Evolutionary conservation across 2,113 vertebrate species (phyloP).

Genomic region (Seriola rivoliana): DNA sequence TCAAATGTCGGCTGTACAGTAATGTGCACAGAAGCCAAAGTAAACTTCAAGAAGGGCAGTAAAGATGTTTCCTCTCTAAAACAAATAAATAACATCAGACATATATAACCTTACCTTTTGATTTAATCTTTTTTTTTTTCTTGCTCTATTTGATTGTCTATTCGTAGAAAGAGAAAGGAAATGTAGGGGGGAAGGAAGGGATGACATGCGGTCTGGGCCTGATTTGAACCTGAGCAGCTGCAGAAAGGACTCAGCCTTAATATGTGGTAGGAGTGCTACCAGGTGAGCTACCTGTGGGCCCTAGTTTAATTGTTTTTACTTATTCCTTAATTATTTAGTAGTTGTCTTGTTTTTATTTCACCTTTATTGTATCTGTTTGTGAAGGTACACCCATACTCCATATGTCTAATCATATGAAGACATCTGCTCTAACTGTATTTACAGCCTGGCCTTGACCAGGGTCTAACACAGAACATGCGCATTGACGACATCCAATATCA

Average conservation of each 20-base stretch:
- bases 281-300: too few species aligned
- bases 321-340: not conserved
- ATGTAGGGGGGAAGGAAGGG: too few species aligned
- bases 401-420: not conserved
- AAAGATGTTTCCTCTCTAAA: not conserved
- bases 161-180: too few species aligned
- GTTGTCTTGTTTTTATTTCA: not conserved
- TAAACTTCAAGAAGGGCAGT: not conserved
- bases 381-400: not conserved
- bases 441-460: constrained; percentile 21
- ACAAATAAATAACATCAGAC: too few species aligned
- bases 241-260: too few species aligned
- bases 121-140: not conserved
- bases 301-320: not conserved
- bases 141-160: too few species aligned
- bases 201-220: too few species aligned
- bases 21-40: not conserved
- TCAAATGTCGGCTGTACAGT: not conserved
- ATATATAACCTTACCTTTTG: not conserved
- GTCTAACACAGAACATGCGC: constrained; percentile 58
- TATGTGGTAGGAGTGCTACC: too few species aligned
- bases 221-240: too few species aligned
- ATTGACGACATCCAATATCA: constrained; percentile 60
- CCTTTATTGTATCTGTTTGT: not conserved
- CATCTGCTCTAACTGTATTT: constrained; percentile 1